phyloP scores from a whole-genome alignment of 2,888 invertebrate species.

The Heteromyza rotundicornis region DNA sequence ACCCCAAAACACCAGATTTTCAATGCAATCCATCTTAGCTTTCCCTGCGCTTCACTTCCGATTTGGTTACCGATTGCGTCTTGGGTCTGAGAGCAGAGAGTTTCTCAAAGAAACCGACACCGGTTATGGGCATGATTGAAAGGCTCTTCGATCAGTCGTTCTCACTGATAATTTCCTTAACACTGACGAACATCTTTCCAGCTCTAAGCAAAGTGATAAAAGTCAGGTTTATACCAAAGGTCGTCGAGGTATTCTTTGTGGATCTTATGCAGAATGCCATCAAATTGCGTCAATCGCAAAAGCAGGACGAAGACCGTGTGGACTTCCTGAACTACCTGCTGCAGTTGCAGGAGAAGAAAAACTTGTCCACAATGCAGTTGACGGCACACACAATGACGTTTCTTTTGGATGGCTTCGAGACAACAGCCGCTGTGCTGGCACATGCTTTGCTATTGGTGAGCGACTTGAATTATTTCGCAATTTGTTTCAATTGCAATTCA shows the following conservation, averaged over 20 bases:
- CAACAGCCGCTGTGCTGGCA: conserved; percentile 48
- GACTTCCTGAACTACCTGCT: conserved; percentile 58
- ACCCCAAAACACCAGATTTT: neutral
- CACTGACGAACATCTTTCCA: conserved; percentile 46
- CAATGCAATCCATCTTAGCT: conserved; percentile 39
- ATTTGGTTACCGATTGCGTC: conserved; percentile 63
- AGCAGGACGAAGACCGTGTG: conserved; percentile 40
- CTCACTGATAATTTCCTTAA: conserved; percentile 35
- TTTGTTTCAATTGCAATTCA: neutral
- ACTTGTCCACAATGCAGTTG: conserved; percentile 38
- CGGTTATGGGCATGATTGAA: conserved; percentile 49
- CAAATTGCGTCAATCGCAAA: conserved; percentile 39
- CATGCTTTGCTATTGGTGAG: conserved; percentile 47
- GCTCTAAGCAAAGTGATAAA: conserved; percentile 38
- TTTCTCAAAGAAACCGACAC: conserved; percentile 52
- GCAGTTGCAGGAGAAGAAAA: conserved; percentile 48
- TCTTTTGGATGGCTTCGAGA: conserved; percentile 59
- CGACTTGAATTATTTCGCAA: neutral
- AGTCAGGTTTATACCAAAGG: conserved; percentile 54
- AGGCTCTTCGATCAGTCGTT: conserved; percentile 47
- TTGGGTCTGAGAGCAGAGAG: conserved; percentile 62
- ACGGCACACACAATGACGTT: conserved; percentile 56
- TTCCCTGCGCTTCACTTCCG: conserved; percentile 58
- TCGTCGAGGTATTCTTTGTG: conserved; percentile 66
- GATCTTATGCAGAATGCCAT: conserved; percentile 46